Base-by-base conservation (phyloP, 1,140 invertebrate species). In the Vanessa tameamea region DNA sequence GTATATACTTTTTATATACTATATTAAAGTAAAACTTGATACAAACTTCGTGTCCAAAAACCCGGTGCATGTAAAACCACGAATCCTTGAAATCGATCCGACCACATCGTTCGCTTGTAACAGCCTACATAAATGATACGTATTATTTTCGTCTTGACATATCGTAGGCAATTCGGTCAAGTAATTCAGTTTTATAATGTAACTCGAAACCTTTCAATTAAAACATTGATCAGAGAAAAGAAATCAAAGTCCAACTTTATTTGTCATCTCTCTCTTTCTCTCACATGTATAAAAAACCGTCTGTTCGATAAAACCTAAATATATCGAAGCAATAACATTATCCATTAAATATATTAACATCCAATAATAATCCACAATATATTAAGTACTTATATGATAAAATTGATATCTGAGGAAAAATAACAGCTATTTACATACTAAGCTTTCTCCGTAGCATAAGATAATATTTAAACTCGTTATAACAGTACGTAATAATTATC, bases 31-130 rank as follows among this genome's bases (percentile, higher is more conserved):
- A 61, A 76, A 71, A 83, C 72, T 81, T 64, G 63, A 78, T 76
- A 82, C 48, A 55, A 59, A 63, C 57, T 61, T 57, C 53, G 71
- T 51, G 23, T 72, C 82, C 82, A 79, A 84, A 90, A 91, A 85
- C 84, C 37, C 65, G 64, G 73, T 75, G 37, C 43, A 67, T 16
- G 47, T 75, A 65, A 67, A 82, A 89, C 88, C 87, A 65, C 87
- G 75, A 83, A 86, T 78, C 84, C 87, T 91, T 90, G 89, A 91
- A 88, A 88, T 84, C 77, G 83, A 91, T 90, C 87, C 79, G 80
- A 91, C 88, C 89, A 74, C 88, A 90, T 83, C 80, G 82, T 79
- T 78, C 77, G 79, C 84, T 81, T 75, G 55, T 84, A 84, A 83
- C 85, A 88, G 84, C 86, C 82, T 79, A 86, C 83, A 79, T 73